Evolutionary conservation across 2,113 vertebrate genomes (phyloP), one percentile per base, ranked within the genome.

Genomic region (Chamaea fasciata): DNA sequence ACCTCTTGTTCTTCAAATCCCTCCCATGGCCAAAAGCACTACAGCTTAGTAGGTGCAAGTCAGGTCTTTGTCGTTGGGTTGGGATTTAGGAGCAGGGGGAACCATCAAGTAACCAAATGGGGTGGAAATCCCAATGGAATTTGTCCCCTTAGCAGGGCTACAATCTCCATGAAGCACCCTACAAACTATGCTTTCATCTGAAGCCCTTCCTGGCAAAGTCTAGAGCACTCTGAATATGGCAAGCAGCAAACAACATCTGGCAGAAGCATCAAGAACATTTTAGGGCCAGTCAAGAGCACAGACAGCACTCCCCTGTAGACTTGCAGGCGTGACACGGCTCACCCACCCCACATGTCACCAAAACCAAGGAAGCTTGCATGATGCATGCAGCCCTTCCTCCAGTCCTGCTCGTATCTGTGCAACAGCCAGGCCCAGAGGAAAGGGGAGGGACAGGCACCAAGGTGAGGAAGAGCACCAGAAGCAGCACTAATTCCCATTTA

Each of bases 401-500:
- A 81, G 93, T 39, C 90, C 94, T 89, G 93, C 92, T 95, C 20
- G 3, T 9, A 50, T 75, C 56, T 10, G 7, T 23, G 42, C 47
- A 56, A 42, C 70, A 80, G 85, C 50, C 82, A 95, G 85, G 85
- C 78, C 59, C 28, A 0, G 82, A 91, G 95, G 88, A 96, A 84
- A 93, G 75, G 67, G 52, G 44, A 89, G 35, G 71, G 67, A 90
- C 65, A 93, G 88, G 80, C 86, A 92, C 69, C 42, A 96, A 60
- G 55, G 87, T 90, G 95, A 94, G 73, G 71, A 94, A 87, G 71
- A 88, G 94, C 83, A 89, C 83, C 87, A 89, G 90, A 79, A 95
- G 92, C 90, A 86, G 78, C 82, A 93, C 95, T 93, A 96, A 91
- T 59, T 89, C 55, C 88, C 64, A 78, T 96, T 97, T 97, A 99